Percentiles rank a stretch among this genome's conserved stretches.
These are phyloP conservation scores for Aromia moschata DNA, from an alignment of 2,888 invertebrate species.

Conservation along the genomic window DNA sequence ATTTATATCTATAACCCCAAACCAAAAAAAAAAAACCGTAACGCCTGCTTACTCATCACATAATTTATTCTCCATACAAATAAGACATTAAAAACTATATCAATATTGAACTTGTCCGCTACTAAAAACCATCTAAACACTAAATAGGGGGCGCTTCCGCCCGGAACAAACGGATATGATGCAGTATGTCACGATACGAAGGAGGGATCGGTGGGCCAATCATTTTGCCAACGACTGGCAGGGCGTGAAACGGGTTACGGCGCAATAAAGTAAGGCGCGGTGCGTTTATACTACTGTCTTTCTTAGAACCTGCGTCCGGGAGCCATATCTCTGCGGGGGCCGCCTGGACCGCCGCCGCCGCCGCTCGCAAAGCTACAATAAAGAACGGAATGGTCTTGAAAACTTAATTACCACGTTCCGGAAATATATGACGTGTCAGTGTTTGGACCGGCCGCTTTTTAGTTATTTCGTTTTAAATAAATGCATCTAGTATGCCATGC, in stretches of 20 bases:
- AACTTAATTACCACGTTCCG: no score
- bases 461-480: no score
- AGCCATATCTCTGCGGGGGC: slow-evolving; percentile 60
- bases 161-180: not conserved
- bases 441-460: no score
- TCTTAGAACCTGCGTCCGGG: slow-evolving; percentile 54
- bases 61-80: slow-evolving; percentile 5
- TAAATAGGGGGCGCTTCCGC: slow-evolving; percentile 13
- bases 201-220: slow-evolving; percentile 4
- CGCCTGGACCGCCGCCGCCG: slow-evolving; percentile 42
- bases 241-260: slow-evolving; percentile 7
- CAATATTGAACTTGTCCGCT: slow-evolving; percentile 16
- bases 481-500: no score
- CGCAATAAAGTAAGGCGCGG: slow-evolving; percentile 17
- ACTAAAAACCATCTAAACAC: slow-evolving; percentile 19
- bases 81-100: slow-evolving; percentile 18
- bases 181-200: not conserved
- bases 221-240: slow-evolving; percentile 15
- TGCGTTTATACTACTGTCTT: slow-evolving; percentile 15
- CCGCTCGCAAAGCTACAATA: slow-evolving; percentile 46
- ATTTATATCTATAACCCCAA: no score
- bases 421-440: no score
- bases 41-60: not conserved
- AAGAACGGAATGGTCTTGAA: no score
- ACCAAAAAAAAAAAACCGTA: not conserved